Base-by-base conservation (phyloP, 2,888 invertebrate species). In the Drosophila paramelanica region DNA sequence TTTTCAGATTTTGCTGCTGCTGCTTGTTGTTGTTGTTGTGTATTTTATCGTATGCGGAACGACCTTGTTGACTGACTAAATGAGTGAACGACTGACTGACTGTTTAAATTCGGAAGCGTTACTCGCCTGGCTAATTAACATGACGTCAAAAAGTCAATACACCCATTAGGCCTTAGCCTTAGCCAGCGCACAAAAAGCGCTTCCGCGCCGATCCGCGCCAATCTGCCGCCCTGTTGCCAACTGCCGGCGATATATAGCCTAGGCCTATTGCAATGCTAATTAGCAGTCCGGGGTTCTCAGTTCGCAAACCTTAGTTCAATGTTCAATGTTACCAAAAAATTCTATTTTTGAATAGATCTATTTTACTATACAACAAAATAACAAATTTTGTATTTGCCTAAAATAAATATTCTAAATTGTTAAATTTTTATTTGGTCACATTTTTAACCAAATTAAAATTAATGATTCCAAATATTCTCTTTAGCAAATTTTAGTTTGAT, bases 71-170 rank as follows among this genome's bases (percentile, higher is more conserved):
- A 70, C 58, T 70, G 50, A 64, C 61, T 81, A 73, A 77, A 59
- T 64, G 69, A 65, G 36, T 77, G 59, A 68, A 39, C 47, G 58
- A 53, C 38, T 58, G 52, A 56, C 61, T 73, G 58, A 73, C 51
- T 77, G 71, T 65, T 59, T 69, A 60, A 60, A 62, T 79, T 77
- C 79, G 77, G 78, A 79, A 79, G 80, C 77, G 62, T 65, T 62
- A 46, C 59, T 69, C 45, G 47, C 23, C 47, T 53, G 67, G 56
- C 69, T 70, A 74, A 77, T 77, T 77, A 67, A 46, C 68, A 79
- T 86, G 81, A 71, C 74, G 84, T 81, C 87, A 75, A 78, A 65
- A 73, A 81, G 78, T 79, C 78, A 79, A 79, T 79, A 79, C 64
- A 76, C 78, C 50, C 78, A 73, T 62, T 66, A 67, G 59, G 33